These are phyloP conservation scores for Semaprochilodus insignis DNA, from an alignment of 2,797 vertebrate genomes.

Conservation along the genomic window DNA sequence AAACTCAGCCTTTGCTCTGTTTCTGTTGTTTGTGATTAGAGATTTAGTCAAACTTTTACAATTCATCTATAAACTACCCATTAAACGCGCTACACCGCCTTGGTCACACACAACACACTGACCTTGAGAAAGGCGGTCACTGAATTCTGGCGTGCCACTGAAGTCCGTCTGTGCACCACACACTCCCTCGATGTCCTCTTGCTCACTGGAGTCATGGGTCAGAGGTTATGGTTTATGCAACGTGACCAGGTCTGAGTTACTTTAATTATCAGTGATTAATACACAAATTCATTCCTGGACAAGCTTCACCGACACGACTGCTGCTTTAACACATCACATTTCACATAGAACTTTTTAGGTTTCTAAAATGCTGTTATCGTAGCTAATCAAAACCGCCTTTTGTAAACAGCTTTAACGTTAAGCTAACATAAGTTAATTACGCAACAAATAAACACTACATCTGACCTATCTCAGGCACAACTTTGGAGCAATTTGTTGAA, in stretches of 20 bases:
- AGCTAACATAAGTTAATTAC: no score
- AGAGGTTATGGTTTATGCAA: not conserved
- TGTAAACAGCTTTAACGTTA: no score
- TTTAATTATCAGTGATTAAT: not conserved
- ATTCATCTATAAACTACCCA: not conserved
- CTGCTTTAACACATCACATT: no score
- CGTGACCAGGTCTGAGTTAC: not conserved
- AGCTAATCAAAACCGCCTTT: no score
- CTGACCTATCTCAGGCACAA: no score
- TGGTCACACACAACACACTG: slow-evolving; percentile 46
- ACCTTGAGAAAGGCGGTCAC: slow-evolving; percentile 90
- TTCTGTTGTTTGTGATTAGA: not conserved
- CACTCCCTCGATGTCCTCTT: slow-evolving; percentile 80
- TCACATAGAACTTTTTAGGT: no score
- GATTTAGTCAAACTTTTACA: not conserved
- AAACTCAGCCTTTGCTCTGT: not conserved
- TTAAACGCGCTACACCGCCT: not conserved
- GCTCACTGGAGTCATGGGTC: slow-evolving; percentile 71
- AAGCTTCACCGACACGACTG: no score
- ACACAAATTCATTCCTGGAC: no score
- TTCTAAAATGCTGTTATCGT: no score
- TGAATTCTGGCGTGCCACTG: slow-evolving; percentile 85
- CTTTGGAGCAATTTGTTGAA: no score
- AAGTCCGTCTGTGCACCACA: slow-evolving; percentile 81
- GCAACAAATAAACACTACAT: no score